These are phyloP conservation scores for Albula glossodonta DNA, from an alignment of 2,113 vertebrate genomes.

Conservation along the genomic window DNA sequence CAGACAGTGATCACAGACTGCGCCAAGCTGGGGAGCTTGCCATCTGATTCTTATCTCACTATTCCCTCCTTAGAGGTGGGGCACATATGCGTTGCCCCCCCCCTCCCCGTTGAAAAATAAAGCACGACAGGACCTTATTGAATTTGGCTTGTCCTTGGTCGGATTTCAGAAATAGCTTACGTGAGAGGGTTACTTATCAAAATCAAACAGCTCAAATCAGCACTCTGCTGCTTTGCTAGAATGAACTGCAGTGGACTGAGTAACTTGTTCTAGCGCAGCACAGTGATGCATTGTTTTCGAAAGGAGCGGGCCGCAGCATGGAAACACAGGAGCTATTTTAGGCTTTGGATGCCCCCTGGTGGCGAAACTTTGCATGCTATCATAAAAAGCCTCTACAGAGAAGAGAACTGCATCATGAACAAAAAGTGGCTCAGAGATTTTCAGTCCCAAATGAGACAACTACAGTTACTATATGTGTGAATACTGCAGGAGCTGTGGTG, in stretches of 20 bases:
- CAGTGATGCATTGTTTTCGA: not conserved
- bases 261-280: not conserved
- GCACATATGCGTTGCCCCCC: constrained; percentile 39
- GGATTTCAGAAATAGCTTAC: constrained; percentile 31
- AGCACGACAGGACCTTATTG: constrained; percentile 25
- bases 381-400: not conserved
- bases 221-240: constrained; percentile 19
- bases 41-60: constrained; percentile 44
- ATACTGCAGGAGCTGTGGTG: too few species aligned
- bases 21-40: constrained; percentile 35
- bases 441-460: not conserved
- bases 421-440: not conserved
- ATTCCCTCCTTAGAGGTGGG: constrained; percentile 44
- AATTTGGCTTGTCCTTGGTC: constrained; percentile 16
- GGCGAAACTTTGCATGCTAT: not conserved
- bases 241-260: constrained; percentile 9
- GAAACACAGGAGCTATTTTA: not conserved
- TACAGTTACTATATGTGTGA: not conserved
- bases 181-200: constrained; percentile 25
- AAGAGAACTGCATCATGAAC: not conserved
- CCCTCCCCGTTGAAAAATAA: constrained; percentile 50
- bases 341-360: constrained; percentile 14
- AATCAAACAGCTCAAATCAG: constrained; percentile 4
- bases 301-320: not conserved
- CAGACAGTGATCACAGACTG: not conserved